Conservation (phyloP, 2,113 vertebrate genomes). For the Neodontobutis hainanensis region DNA sequence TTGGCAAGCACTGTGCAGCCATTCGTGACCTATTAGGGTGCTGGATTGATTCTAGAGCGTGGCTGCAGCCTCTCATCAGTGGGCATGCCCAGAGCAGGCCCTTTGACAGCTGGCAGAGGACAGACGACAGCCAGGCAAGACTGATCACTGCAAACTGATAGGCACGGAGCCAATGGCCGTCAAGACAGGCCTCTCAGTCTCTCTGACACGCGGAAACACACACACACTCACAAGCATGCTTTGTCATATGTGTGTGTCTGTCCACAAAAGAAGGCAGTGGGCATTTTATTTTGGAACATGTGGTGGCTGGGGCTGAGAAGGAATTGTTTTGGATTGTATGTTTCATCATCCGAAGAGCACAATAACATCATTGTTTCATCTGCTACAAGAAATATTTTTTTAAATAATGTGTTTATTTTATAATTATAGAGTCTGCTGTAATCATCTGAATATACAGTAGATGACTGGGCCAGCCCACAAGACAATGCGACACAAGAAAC, state of each 20-base stretch:
- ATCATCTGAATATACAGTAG: too few species aligned
- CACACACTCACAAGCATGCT: slow-evolving; percentile 6
- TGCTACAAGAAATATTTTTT: too few species aligned
- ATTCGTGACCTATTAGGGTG: slow-evolving; percentile 82
- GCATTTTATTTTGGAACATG: neutral
- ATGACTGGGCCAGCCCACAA: too few species aligned
- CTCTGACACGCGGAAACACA: slow-evolving; percentile 29
- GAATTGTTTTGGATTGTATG: too few species aligned
- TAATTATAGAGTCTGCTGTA: too few species aligned
- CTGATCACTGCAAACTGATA: slow-evolving; percentile 73
- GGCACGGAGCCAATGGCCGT: slow-evolving; percentile 66
- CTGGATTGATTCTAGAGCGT: slow-evolving; percentile 79
- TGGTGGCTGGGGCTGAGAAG: neutral
- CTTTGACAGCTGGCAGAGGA: slow-evolving; percentile 76
- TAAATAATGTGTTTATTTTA: too few species aligned
- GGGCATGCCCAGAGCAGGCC: slow-evolving; percentile 68
- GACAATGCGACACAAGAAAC: too few species aligned
- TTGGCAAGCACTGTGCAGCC: slow-evolving; percentile 74
- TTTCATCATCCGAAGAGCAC: too few species aligned
- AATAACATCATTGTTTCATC: too few species aligned
- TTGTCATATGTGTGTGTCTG: slow-evolving; percentile 1
- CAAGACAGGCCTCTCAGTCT: slow-evolving; percentile 61
- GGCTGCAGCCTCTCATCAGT: slow-evolving; percentile 76
- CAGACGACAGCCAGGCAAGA: slow-evolving; percentile 70
- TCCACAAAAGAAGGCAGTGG: neutral